A percentile compares a stretch with the other conserved stretches of the same genome.
Evolutionary conservation across 2,797 vertebrate genomes (phyloP).

Genomic region (Myotis findleyi): DNA sequence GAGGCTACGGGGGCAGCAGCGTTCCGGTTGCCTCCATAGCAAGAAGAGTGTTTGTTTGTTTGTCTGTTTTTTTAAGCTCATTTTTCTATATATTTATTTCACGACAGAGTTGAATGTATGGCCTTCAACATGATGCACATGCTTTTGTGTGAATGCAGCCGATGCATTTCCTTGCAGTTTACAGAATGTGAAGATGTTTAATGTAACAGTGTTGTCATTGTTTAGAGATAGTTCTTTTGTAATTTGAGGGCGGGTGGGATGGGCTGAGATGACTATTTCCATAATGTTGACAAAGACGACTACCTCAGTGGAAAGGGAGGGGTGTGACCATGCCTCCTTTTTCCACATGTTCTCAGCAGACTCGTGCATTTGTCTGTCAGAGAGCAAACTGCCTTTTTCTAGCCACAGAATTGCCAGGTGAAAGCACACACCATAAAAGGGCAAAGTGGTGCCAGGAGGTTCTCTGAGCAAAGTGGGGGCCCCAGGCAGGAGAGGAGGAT

Average conservation of each 20-base stretch:
- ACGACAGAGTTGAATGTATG: conserved; percentile 99
- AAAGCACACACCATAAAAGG: conserved; percentile 54
- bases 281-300: conserved; percentile 93
- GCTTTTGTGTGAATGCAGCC: conserved; percentile 96
- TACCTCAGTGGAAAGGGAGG: conserved; percentile 96
- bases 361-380: conserved; percentile 77
- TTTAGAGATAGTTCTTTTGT: conserved; percentile 93
- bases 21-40: conserved; percentile 88
- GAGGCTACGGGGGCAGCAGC: conserved; percentile 66
- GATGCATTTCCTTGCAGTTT: conserved; percentile 97
- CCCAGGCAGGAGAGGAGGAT: not conserved
- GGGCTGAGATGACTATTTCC: conserved; percentile 89
- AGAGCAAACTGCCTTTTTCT: conserved; percentile 80
- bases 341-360: conserved; percentile 82
- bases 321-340: conserved; percentile 88
- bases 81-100: conserved; percentile 99
- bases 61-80: conserved; percentile 91
- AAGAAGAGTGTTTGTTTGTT: conserved; percentile 93
- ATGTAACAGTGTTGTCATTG: conserved; percentile 96
- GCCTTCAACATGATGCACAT: conserved; percentile 98
- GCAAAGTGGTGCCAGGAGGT: not conserved
- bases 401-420: conserved; percentile 66
- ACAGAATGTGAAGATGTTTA: conserved; percentile 97
- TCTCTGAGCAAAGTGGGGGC: not conserved
- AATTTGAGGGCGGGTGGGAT: conserved; percentile 88